Conservation (phyloP, 2,888 invertebrate genomes). For the Cristatella mucedo region DNA sequence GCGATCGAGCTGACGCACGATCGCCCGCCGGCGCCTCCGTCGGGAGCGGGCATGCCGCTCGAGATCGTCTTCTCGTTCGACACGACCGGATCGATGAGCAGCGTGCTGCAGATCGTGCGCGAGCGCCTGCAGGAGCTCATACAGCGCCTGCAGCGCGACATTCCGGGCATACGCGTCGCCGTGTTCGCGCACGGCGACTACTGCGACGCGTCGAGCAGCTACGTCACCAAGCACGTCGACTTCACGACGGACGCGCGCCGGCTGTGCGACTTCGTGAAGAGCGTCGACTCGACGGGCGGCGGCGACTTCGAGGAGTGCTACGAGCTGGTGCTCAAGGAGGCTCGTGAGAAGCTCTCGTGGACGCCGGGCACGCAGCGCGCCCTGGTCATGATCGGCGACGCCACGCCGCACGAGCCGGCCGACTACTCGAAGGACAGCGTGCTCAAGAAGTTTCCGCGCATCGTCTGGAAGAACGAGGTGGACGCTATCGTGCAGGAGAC, state of each 20-base stretch:
- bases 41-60: slow-evolving; percentile 18
- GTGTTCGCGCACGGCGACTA: slow-evolving; percentile 34
- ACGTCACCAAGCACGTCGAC: slow-evolving; percentile 25
- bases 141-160: slow-evolving; percentile 26
- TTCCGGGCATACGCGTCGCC: slow-evolving; percentile 24
- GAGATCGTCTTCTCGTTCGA: slow-evolving; percentile 34
- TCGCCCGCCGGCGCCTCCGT: no score
- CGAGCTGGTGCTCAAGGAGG: slow-evolving; percentile 24
- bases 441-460: no score
- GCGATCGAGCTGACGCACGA: no score
- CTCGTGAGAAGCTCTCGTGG: slow-evolving; percentile 23
- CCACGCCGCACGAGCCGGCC: not conserved
- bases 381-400: slow-evolving; percentile 8
- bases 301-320: slow-evolving; percentile 31
- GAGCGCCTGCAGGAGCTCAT: slow-evolving; percentile 23
- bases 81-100: slow-evolving; percentile 32
- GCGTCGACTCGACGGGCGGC: slow-evolving; percentile 21
- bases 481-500: not conserved
- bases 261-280: slow-evolving; percentile 20
- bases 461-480: slow-evolving; percentile 7
- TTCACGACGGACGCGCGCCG: slow-evolving; percentile 19
- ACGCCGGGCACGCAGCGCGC: slow-evolving; percentile 15
- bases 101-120: slow-evolving; percentile 17
- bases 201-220: slow-evolving; percentile 20
- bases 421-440: not conserved